phyloP scores from a whole-genome alignment of 1,140 invertebrate genomes.

The Drosophila insularis region DNA sequence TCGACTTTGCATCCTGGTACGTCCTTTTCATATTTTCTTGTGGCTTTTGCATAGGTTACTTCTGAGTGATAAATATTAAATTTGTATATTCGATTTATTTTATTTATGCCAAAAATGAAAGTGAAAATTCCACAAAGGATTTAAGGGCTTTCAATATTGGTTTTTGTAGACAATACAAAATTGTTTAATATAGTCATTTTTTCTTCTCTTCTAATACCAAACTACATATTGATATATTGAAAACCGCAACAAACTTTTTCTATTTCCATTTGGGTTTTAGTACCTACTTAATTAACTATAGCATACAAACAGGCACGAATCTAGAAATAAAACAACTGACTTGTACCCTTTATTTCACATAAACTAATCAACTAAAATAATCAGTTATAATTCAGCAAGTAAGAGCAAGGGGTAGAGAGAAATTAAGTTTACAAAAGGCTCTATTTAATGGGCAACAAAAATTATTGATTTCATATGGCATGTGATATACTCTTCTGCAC shows the following conservation, averaged over 20 bases:
- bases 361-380: too few species aligned
- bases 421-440: too few species aligned
- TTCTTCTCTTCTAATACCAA: too few species aligned
- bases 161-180: too few species aligned
- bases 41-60: conserved; percentile 32
- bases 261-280: neutral
- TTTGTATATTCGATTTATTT: conserved; percentile 4
- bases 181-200: neutral
- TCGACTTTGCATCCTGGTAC: neutral
- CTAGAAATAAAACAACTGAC: neutral
- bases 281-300: conserved; percentile 48
- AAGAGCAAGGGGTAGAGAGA: neutral
- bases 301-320: conserved; percentile 22
- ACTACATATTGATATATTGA: too few species aligned
- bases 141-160: too few species aligned
- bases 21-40: conserved; percentile 64
- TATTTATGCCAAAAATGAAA: neutral
- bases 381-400: too few species aligned
- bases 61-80: conserved; percentile 24
- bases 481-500: neutral
- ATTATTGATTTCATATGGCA: neutral
- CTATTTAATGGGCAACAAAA: too few species aligned
- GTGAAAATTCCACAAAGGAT: neutral
- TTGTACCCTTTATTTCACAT: too few species aligned
- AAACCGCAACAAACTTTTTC: neutral